Evolutionary conservation across 1,140 invertebrate genomes (phyloP), one percentile per base, ranked within the genome.

Genomic region (Dreissena rostriformis): DNA sequence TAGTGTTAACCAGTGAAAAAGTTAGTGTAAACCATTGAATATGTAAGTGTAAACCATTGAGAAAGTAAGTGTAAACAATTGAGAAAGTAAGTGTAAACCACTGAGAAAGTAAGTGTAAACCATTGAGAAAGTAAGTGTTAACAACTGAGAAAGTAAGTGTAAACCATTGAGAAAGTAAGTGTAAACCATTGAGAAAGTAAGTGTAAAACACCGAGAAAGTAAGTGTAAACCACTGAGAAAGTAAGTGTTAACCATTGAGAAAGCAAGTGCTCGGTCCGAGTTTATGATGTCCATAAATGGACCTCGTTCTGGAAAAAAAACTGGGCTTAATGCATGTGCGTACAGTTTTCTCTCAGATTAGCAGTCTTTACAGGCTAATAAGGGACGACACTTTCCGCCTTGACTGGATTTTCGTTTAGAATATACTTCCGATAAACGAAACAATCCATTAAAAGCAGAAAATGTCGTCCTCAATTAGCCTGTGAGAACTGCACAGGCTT

Each of bases 11-110:
- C n/a, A n/a, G n/a, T n/a, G n/a, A n/a, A n/a, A n/a, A n/a, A n/a
- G n/a, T n/a, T n/a, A 82, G 88, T 91, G 90, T 75, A 90, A 88
- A 55, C 88, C 88, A 49, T 76, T 91, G 12, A 88, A 79, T 71
- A 90, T 90, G 90, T 91, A 82, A 89, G n/a, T 91, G 90, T 75
- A 90, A 88, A 55, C 88, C 88, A 49, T 76, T 91, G 12, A 88
- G 82, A 75, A 90, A 91, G 90, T 91, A 82, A 89, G n/a, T 91
- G 90, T 75, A 90, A 88, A 55, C 88, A 87, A 49, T 76, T 91
- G 12, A 88, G 82, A 75, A 90, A 91, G 90, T 91, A 82, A 89
- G n/a, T 91, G 90, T 75, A 90, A 88, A 55, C 88, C 88, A 49
- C 75, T 91, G 12, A 88, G 82, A 75, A 90, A 91, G 90, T 91